Percentiles rank a stretch among this genome's conserved stretches.
Evolutionary conservation across 2,113 vertebrate genomes (phyloP).

Genomic region (Pterocles gutturalis): DNA sequence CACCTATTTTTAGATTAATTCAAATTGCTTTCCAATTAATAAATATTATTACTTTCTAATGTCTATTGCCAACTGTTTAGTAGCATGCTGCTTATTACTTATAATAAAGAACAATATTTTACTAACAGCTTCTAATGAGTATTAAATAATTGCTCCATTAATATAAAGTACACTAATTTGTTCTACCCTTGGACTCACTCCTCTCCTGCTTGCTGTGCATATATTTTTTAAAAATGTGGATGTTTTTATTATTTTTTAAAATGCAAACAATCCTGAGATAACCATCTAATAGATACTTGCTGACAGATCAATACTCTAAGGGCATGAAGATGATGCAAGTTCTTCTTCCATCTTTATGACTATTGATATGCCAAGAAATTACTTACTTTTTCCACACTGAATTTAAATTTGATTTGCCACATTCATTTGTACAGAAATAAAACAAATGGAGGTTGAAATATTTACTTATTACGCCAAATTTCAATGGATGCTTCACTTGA

Average conservation of each 20-base stretch:
- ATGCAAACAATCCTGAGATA: not conserved
- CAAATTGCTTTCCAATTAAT: constrained; percentile 6
- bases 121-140: constrained; percentile 72
- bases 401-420: not conserved
- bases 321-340: not conserved
- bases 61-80: constrained; percentile 52
- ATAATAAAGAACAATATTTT: constrained; percentile 64
- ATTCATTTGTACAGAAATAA: not conserved
- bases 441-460: not conserved
- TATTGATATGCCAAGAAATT: not conserved
- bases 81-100: constrained; percentile 42
- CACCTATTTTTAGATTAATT: not conserved
- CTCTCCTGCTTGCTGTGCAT: not conserved
- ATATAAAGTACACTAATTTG: constrained; percentile 39
- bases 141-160: constrained; percentile 72
- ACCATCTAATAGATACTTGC: not conserved
- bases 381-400: fast-evolving
- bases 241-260: constrained; percentile 1
- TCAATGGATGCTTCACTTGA: not conserved
- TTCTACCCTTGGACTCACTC: constrained; percentile 23
- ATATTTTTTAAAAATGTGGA: not conserved
- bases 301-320: not conserved
- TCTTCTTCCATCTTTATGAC: not conserved
- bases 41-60: constrained; percentile 56
- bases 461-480: not conserved